Percentiles rank a stretch among this genome's conserved stretches.
Conservation (phyloP, 2,797 vertebrate species). For the Phalanger gymnotis region DNA sequence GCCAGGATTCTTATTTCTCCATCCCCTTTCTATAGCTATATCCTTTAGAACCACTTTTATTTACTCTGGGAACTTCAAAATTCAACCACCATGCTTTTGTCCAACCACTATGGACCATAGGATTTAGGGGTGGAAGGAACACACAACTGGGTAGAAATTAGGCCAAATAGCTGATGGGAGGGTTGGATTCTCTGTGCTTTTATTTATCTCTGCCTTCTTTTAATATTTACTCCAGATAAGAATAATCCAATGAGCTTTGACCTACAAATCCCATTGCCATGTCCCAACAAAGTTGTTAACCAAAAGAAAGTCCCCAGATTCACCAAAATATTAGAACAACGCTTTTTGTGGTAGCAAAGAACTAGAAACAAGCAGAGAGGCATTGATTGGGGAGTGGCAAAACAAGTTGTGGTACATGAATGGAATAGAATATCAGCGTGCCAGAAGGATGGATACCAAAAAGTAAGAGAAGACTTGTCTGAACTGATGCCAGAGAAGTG, state of each 20-base stretch:
- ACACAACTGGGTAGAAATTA: not conserved
- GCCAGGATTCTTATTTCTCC: not conserved
- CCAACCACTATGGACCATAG: not conserved
- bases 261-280: not conserved
- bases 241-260: not conserved
- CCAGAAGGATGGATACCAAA: not conserved
- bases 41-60: not conserved
- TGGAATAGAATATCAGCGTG: not conserved
- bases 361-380: not conserved
- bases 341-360: not conserved
- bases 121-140: not conserved
- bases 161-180: not conserved
- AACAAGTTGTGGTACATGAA: not conserved
- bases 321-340: not conserved
- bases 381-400: not conserved
- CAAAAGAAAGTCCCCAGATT: not conserved
- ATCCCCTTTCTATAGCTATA: not conserved
- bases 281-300: not conserved
- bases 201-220: not conserved
- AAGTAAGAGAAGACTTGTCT: not conserved
- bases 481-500: not conserved
- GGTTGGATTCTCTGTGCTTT: not conserved
- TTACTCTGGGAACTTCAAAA: not conserved
- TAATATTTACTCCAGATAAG: accelerated
- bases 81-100: not conserved